Evolutionary conservation across 2,888 invertebrate genomes (phyloP).

Genomic region (Ectemnius continuus): DNA sequence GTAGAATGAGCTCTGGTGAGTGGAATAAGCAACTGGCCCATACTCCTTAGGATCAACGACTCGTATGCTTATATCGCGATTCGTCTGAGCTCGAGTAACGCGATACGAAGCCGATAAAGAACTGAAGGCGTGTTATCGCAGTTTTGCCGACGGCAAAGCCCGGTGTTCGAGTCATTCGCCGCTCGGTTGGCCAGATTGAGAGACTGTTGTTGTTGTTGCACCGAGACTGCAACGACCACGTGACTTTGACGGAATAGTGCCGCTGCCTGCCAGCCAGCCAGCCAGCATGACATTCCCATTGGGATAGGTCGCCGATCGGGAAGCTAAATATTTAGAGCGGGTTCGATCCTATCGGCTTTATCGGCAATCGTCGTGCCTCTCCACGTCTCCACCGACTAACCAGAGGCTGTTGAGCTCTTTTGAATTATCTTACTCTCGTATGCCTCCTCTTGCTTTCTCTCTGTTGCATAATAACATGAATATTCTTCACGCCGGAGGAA

Average conservation of each 20-base stretch:
- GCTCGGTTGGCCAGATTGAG: constrained; percentile 37
- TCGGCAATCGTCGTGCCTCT: constrained; percentile 40
- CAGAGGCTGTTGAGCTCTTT: constrained; percentile 25
- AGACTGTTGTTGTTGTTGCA: constrained; percentile 25
- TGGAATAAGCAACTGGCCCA: no score
- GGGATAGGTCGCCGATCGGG: constrained; percentile 66
- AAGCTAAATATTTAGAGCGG: constrained; percentile 69
- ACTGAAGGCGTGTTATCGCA: constrained; percentile 58
- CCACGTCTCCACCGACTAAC: constrained; percentile 11
- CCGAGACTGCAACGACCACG: constrained; percentile 25
- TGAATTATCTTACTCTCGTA: constrained; percentile 17
- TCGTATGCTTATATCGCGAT: constrained; percentile 42
- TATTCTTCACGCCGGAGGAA: no score
- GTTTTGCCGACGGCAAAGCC: constrained; percentile 43
- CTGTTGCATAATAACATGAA: no score
- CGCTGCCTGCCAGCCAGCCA: no score
- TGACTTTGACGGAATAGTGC: constrained; percentile 41
- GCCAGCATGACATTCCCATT: constrained; percentile 50
- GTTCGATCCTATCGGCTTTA: constrained; percentile 55
- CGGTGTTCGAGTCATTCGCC: constrained; percentile 25
- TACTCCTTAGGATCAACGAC: not conserved
- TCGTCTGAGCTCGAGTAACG: constrained; percentile 56
- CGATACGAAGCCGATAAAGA: constrained; percentile 62
- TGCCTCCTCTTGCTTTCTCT: no score
- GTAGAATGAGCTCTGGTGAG: no score